Conservation (phyloP, 2,797 vertebrate genomes). For the Sebastes vulpes region DNA sequence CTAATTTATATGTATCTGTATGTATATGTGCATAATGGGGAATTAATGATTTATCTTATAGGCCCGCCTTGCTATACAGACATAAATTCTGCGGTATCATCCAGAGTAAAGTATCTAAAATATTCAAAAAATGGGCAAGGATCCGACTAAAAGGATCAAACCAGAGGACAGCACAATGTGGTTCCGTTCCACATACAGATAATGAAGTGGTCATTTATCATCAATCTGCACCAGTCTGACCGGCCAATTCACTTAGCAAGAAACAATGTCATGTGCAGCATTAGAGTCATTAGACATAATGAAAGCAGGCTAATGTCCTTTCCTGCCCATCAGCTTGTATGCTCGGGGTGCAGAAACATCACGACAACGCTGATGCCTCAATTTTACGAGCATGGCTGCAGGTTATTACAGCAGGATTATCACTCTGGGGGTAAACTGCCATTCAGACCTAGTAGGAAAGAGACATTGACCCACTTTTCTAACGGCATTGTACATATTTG, state of each 20-base stretch:
- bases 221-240: constrained; percentile 87
- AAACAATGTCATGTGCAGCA: constrained; percentile 91
- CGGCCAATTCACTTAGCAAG: constrained; percentile 89
- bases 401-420: constrained; percentile 88
- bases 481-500: constrained; percentile 1
- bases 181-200: constrained; percentile 88
- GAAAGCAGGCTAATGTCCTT: constrained; percentile 95
- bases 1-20: neutral
- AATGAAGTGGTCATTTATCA: constrained; percentile 95
- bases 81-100: neutral
- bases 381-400: constrained; percentile 85
- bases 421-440: constrained; percentile 50
- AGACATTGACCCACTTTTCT: constrained; percentile 43
- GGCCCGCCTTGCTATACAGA: neutral
- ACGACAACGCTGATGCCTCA: constrained; percentile 87
- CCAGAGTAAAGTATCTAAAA: constrained; percentile 18
- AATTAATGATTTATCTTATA: neutral
- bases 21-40: neutral
- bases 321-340: constrained; percentile 86
- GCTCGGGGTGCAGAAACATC: constrained; percentile 74
- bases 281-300: constrained; percentile 96
- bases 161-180: constrained; percentile 27
- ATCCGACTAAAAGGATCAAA: constrained; percentile 49
- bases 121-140: constrained; percentile 10
- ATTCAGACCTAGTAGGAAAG: constrained; percentile 26